A percentile compares a stretch with the other conserved stretches of the same genome.
phyloP scores from a whole-genome alignment of 2,113 vertebrate genomes.

The Columba janthina region DNA sequence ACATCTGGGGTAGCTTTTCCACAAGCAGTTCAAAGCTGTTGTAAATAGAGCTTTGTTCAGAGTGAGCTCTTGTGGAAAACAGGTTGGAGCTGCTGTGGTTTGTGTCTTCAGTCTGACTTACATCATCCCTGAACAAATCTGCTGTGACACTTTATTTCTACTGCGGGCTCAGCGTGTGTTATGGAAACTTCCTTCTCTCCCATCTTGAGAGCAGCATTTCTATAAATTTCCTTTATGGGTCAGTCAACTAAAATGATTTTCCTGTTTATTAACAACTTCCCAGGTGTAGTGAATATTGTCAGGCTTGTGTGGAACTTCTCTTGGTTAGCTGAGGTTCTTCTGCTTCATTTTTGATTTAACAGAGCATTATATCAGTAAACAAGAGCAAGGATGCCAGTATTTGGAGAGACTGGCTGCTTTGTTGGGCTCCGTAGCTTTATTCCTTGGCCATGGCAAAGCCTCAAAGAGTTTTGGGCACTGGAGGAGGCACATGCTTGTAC shows the following conservation, averaged over 20 bases:
- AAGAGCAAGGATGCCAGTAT: conserved; percentile 37
- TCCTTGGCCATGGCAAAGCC: conserved; percentile 72
- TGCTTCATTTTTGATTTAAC: conserved; percentile 53
- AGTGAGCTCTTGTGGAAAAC: not conserved
- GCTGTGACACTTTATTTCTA: not conserved
- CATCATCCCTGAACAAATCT: not conserved
- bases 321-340: not conserved
- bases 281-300: not conserved
- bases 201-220: conserved; percentile 17
- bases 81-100: not conserved
- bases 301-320: not conserved
- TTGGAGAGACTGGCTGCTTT: conserved; percentile 39
- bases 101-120: not conserved
- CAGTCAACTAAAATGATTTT: not conserved
- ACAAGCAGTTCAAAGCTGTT: conserved; percentile 33
- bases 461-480: conserved; percentile 72
- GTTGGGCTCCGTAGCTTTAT: conserved; percentile 39
- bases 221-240: not conserved
- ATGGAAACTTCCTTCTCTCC: not conserved
- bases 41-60: conserved; percentile 2
- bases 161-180: not conserved
- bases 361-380: conserved; percentile 35
- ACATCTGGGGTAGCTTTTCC: conserved; percentile 43
- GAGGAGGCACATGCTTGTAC: conserved; percentile 63
- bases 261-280: not conserved